Percentiles rank a stretch among this genome's conserved stretches.
These are phyloP conservation scores for Conus betulinus DNA, from an alignment of 1,140 invertebrate genomes.

Conservation along the genomic window DNA sequence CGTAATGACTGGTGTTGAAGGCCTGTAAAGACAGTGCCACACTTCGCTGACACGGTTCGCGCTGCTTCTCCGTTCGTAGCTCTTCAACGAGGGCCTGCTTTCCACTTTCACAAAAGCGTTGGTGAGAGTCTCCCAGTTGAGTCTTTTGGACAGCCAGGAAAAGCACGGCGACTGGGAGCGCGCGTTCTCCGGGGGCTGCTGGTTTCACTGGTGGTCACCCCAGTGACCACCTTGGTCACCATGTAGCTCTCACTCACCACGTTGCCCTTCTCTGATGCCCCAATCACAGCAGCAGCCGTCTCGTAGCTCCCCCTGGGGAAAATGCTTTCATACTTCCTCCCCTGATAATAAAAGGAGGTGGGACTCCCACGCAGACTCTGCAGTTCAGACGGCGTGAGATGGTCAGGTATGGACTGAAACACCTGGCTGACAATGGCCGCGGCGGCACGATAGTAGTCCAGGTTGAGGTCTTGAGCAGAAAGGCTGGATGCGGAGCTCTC, in stretches of 20 bases:
- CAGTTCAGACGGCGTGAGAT: background rate
- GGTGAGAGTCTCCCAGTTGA: constrained; percentile 45
- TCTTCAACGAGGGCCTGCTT: constrained; percentile 46
- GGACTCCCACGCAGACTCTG: background rate
- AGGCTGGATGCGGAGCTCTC: background rate
- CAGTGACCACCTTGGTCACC: background rate
- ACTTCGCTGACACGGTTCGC: constrained; percentile 57
- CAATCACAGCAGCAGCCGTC: constrained; percentile 21
- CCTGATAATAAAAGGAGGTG: constrained; percentile 15
- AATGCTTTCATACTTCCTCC: constrained; percentile 28
- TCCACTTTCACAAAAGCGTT: constrained; percentile 53
- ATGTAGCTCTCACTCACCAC: constrained; percentile 31
- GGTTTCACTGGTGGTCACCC: background rate
- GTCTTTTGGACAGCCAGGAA: constrained; percentile 37
- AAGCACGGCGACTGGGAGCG: constrained; percentile 33
- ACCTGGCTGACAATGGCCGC: constrained; percentile 48
- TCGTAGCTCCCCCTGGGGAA: constrained; percentile 22
- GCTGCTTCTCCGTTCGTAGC: constrained; percentile 60
- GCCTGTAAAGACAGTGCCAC: constrained; percentile 58
- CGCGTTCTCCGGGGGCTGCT: constrained; percentile 18
- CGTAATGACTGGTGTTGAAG: constrained; percentile 27
- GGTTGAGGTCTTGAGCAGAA: constrained; percentile 19
- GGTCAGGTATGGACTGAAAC: constrained; percentile 29
- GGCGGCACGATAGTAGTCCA: constrained; percentile 42
- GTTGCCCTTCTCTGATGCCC: constrained; percentile 22